phyloP scores from a whole-genome alignment of 2,888 invertebrate species.

The Blera fallax region DNA sequence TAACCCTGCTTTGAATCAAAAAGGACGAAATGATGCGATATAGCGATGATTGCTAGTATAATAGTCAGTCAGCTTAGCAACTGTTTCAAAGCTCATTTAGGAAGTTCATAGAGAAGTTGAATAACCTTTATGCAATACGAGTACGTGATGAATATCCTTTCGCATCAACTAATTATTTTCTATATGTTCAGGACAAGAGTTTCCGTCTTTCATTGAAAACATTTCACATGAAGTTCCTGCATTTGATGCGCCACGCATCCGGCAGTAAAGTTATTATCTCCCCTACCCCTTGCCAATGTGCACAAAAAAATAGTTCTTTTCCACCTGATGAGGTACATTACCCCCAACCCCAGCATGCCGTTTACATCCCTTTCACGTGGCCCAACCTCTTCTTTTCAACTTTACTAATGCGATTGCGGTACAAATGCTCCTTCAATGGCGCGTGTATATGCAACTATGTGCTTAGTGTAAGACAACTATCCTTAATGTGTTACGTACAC shows the following conservation, averaged over 20 bases:
- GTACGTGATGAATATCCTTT: conserved; percentile 2
- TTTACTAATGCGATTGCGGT: conserved; percentile 63
- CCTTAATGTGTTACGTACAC: conserved; percentile 66
- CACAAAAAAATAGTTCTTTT: conserved; percentile 42
- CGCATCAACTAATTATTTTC: conserved; percentile 52
- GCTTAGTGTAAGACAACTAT: conserved; percentile 62
- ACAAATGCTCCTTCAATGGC: conserved; percentile 53
- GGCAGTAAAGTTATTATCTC: conserved; percentile 42
- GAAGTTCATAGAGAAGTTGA: background rate
- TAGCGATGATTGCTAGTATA: too few species aligned
- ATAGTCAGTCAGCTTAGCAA: too few species aligned
- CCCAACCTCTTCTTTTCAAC: conserved; percentile 12
- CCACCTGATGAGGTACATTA: conserved; percentile 39
- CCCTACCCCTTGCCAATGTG: background rate
- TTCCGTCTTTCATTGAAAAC: conserved; percentile 60
- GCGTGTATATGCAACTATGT: background rate
- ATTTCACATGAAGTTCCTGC: conserved; percentile 44
- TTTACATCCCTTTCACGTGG: background rate
- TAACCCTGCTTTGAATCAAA: too few species aligned
- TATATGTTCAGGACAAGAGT: conserved; percentile 38
- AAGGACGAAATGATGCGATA: too few species aligned
- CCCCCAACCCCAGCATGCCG: background rate
- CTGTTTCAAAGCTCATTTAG: too few species aligned
- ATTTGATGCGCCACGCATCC: conserved; percentile 40
- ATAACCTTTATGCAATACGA: conserved; percentile 7